These are phyloP conservation scores for Epiperipatus broadwayi DNA, from an alignment of 2,888 invertebrate species.

Conservation along the genomic window DNA sequence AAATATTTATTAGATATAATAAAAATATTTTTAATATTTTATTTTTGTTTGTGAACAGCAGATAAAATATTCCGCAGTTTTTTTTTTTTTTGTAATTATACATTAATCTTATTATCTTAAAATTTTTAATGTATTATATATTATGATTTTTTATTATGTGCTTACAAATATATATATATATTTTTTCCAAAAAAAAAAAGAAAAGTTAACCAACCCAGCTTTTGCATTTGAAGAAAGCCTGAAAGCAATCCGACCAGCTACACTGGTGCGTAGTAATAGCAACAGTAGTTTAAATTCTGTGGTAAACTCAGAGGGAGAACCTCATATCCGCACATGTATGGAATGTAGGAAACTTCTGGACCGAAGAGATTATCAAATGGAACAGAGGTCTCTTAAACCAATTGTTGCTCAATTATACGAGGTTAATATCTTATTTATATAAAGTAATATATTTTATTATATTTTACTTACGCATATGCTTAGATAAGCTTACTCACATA, in stretches of 20 bases:
- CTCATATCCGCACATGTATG: slow-evolving; percentile 38
- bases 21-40: no score
- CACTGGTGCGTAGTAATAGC: slow-evolving; percentile 30
- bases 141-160: no score
- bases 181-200: no score
- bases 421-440: slow-evolving; percentile 19
- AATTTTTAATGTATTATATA: no score
- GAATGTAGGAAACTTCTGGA: slow-evolving; percentile 44
- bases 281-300: slow-evolving; percentile 36
- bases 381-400: slow-evolving; percentile 58
- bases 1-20: no score
- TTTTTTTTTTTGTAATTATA: no score
- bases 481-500: no score
- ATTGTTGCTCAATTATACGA: slow-evolving; percentile 60
- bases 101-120: no score
- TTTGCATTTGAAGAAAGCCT: slow-evolving; percentile 23
- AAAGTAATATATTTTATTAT: not conserved
- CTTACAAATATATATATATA: no score
- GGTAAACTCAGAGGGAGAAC: slow-evolving; percentile 26
- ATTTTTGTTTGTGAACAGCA: no score
- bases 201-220: slow-evolving; percentile 39
- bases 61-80: no score
- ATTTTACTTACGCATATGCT: no score
- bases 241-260: slow-evolving; percentile 15
- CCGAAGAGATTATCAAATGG: slow-evolving; percentile 53